These are phyloP conservation scores for Oncorhynchus tshawytscha DNA, from an alignment of 2,113 vertebrate genomes.

Conservation along the genomic window DNA sequence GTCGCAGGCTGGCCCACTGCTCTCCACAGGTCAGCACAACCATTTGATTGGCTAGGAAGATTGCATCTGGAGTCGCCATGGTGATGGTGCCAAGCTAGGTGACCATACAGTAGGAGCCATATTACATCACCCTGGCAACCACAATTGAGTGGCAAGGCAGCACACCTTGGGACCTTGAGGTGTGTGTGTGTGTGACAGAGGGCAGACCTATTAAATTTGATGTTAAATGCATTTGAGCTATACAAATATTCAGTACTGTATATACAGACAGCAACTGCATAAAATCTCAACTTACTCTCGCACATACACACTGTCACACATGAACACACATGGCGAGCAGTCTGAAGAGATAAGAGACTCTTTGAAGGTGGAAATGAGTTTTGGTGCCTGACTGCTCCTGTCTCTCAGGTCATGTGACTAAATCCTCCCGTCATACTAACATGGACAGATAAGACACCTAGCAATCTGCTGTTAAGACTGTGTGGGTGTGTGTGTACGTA, in stretches of 20 bases:
- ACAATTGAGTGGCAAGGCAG: neutral
- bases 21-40: neutral
- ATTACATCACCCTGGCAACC: neutral
- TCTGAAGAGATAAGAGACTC: slow-evolving; percentile 70
- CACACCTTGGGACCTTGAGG: neutral
- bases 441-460: slow-evolving; percentile 69
- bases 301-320: neutral
- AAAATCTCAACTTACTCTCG: neutral
- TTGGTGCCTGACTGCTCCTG: slow-evolving; percentile 82
- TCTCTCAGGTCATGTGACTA: slow-evolving; percentile 74
- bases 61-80: neutral
- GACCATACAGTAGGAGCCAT: neutral
- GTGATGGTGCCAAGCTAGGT: neutral
- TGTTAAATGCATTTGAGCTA: neutral
- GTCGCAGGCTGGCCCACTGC: neutral
- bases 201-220: neutral
- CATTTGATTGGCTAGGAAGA: neutral
- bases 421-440: slow-evolving; percentile 69
- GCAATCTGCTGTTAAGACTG: neutral
- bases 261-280: neutral
- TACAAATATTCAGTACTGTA: neutral
- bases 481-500: slow-evolving; percentile 4
- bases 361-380: slow-evolving; percentile 77
- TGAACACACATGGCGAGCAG: slow-evolving; percentile 6
- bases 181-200: neutral